Conservation (phyloP, 1,140 invertebrate species). For the Xylocopa sonorina region DNA sequence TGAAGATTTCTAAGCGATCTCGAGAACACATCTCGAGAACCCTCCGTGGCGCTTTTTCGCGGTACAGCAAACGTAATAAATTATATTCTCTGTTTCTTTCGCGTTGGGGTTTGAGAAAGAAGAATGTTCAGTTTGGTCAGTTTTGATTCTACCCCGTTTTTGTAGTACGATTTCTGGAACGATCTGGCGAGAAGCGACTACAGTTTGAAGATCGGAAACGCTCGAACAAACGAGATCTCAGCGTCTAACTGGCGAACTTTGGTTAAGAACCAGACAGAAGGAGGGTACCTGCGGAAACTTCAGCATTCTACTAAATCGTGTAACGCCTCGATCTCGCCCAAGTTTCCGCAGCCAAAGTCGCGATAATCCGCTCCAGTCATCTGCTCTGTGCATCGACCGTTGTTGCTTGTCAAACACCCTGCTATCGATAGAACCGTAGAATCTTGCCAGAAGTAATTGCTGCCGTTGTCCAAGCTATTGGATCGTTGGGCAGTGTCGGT, state of each 20-base stretch:
- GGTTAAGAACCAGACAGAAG: conserved; percentile 30
- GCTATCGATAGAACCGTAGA: background rate
- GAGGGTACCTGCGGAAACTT: conserved; percentile 17
- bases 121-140: background rate
- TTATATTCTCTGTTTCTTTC: background rate
- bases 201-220: background rate
- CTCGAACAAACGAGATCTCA: background rate
- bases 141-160: background rate
- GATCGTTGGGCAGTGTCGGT: background rate
- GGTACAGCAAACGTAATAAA: background rate
- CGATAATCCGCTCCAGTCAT: background rate
- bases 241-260: conserved; percentile 15
- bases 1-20: too few species aligned
- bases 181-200: background rate
- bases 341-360: background rate
- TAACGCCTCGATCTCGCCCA: conserved; percentile 10
- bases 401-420: background rate
- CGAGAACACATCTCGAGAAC: too few species aligned
- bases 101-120: background rate
- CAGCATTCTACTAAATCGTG: conserved; percentile 4
- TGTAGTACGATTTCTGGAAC: background rate
- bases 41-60: background rate
- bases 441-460: background rate
- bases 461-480: background rate
- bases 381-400: conserved; percentile 11